A percentile compares a stretch with the other conserved stretches of the same genome.
Conservation (phyloP, 2,888 invertebrate species). For the Lordiphosa fenestrarum region DNA sequence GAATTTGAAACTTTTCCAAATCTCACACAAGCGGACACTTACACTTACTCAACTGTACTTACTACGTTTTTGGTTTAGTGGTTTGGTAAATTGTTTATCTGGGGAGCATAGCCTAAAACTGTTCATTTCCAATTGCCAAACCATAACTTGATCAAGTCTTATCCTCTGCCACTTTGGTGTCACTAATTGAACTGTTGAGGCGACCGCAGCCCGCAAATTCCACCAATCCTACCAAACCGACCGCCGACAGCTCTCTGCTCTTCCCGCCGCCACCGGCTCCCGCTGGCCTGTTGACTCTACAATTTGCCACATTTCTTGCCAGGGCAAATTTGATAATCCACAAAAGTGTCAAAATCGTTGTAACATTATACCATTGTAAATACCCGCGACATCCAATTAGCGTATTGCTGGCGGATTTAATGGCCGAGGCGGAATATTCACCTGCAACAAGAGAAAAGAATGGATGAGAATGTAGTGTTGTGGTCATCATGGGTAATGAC, state of each 20-base stretch:
- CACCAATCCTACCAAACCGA: too few relatives aligned
- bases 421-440: conserved; percentile 80
- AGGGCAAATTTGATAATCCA: conserved; percentile 73
- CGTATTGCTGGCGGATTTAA: conserved; percentile 75
- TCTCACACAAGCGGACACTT: too few relatives aligned
- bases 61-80: too few relatives aligned
- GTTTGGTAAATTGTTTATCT: too few relatives aligned
- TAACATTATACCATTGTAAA: conserved; percentile 55
- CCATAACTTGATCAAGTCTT: conserved; percentile 50
- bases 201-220: conserved; percentile 19
- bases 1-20: neutral
- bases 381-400: conserved; percentile 66
- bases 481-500: conserved; percentile 6
- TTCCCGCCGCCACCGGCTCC: conserved; percentile 10
- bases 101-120: too few relatives aligned
- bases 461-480: conserved; percentile 10
- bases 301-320: conserved; percentile 50
- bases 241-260: too few relatives aligned
- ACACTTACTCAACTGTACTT: too few relatives aligned
- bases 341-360: conserved; percentile 60
- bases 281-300: conserved; percentile 37
- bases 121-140: conserved; percentile 8
- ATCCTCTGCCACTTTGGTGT: conserved; percentile 66
- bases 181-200: conserved; percentile 67
- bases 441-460: conserved; percentile 57